Percentiles rank a stretch among this genome's conserved stretches.
Conservation (phyloP, 1,140 invertebrate species). For the Colletes gigas region DNA sequence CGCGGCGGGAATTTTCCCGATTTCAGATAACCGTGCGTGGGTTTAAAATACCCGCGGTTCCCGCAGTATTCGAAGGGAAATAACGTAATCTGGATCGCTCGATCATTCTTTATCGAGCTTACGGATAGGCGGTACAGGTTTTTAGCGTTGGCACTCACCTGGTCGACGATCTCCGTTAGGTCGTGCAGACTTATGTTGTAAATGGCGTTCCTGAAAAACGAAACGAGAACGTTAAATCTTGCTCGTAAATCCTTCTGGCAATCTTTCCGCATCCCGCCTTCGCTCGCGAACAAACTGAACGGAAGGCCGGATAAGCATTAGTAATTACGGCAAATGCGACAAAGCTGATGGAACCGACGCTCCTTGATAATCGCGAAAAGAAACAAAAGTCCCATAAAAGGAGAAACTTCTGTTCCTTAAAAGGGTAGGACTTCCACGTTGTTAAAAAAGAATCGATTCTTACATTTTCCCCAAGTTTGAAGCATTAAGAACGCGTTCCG, state of each 20-base stretch:
- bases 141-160: constrained; percentile 78
- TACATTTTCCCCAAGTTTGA: too few relatives aligned
- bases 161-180: constrained; percentile 84
- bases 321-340: constrained; percentile 46
- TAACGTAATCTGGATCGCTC: constrained; percentile 23
- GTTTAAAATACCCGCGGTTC: not conserved
- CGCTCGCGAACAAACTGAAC: constrained; percentile 18
- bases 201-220: constrained; percentile 86
- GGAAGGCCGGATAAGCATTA: constrained; percentile 43
- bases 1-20: not conserved
- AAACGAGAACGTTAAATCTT: constrained; percentile 56
- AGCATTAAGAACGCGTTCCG: too few relatives aligned
- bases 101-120: constrained; percentile 42
- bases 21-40: not conserved
- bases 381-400: too few relatives aligned
- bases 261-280: constrained; percentile 41
- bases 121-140: constrained; percentile 13
- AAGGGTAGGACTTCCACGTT: too few relatives aligned
- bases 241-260: constrained; percentile 54
- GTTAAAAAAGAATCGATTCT: too few relatives aligned
- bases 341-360: constrained; percentile 1
- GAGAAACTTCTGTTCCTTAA: too few relatives aligned
- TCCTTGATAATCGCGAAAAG: not conserved
- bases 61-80: constrained; percentile 3
- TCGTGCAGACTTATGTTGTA: constrained; percentile 90